phyloP scores from a whole-genome alignment of 2,797 vertebrate genomes.

The Spheniscus humboldti region DNA sequence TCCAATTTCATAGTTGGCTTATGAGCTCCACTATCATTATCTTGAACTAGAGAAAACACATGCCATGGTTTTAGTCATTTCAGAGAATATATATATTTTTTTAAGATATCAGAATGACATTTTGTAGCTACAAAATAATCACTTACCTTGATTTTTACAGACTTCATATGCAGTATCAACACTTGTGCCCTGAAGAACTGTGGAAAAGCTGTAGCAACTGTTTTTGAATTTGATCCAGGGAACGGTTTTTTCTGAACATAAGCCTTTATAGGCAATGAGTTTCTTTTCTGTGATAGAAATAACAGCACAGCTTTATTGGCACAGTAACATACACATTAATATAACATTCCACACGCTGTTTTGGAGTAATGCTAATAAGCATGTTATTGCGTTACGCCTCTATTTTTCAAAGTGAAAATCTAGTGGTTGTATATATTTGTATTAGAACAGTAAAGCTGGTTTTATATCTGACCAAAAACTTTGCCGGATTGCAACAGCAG shows the following conservation, averaged over 20 bases:
- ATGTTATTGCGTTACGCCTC: not conserved
- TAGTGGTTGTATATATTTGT: not conserved
- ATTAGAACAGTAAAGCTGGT: not conserved
- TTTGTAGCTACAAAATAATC: not conserved
- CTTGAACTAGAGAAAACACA: not conserved
- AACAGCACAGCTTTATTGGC: constrained; percentile 52
- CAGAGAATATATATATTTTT: not conserved
- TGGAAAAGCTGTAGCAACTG: constrained; percentile 91
- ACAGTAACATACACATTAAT: constrained; percentile 16
- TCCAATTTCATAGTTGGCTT: not conserved
- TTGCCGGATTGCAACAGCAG: not conserved
- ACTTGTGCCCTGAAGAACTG: constrained; percentile 77
- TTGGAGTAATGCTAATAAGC: not conserved
- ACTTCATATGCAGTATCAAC: constrained; percentile 85
- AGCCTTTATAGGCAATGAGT: constrained; percentile 66
- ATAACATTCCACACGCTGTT: not conserved
- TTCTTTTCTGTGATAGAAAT: constrained; percentile 77
- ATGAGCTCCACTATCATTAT: not conserved
- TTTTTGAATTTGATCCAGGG: constrained; percentile 87
- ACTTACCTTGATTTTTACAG: constrained; percentile 87
- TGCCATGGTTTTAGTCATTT: not conserved
- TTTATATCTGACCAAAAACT: not conserved
- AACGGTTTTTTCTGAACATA: constrained; percentile 79
- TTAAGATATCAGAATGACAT: not conserved
- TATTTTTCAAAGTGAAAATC: not conserved